Conservation (phyloP, 1,140 invertebrate genomes). For the Aphis gossypii region DNA sequence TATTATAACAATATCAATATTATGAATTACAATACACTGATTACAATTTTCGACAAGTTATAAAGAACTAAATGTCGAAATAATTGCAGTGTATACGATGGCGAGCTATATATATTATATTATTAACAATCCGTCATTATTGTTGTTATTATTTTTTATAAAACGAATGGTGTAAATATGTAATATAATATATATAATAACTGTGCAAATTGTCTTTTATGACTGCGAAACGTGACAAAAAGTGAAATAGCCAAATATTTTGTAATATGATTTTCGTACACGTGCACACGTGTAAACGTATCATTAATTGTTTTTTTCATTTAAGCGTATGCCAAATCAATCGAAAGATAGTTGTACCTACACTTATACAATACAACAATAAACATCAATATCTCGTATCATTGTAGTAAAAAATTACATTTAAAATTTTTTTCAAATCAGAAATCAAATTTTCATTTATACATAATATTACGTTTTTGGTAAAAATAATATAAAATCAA, state of each 20-base stretch:
- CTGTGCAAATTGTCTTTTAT: constrained; percentile 1
- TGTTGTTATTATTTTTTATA: background rate
- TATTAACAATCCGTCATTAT: background rate
- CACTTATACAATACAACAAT: background rate
- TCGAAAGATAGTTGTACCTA: background rate
- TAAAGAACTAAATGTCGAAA: background rate
- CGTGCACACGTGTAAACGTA: background rate
- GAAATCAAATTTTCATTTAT: background rate
- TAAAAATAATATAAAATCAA: background rate
- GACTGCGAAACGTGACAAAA: background rate
- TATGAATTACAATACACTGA: background rate
- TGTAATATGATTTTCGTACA: background rate
- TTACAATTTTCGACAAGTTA: background rate
- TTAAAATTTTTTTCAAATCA: background rate
- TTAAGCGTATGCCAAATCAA: background rate
- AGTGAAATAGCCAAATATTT: background rate
- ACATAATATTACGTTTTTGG: background rate
- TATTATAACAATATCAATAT: background rate
- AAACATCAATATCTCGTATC: background rate
- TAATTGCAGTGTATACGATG: background rate
- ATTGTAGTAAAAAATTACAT: background rate
- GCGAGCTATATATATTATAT: background rate
- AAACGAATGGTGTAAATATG: background rate
- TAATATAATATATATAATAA: background rate
- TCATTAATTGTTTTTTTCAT: background rate